Percentiles rank a stretch among this genome's conserved stretches.
Evolutionary conservation across 2,113 vertebrate genomes (phyloP).

Genomic region (Mola mola): DNA sequence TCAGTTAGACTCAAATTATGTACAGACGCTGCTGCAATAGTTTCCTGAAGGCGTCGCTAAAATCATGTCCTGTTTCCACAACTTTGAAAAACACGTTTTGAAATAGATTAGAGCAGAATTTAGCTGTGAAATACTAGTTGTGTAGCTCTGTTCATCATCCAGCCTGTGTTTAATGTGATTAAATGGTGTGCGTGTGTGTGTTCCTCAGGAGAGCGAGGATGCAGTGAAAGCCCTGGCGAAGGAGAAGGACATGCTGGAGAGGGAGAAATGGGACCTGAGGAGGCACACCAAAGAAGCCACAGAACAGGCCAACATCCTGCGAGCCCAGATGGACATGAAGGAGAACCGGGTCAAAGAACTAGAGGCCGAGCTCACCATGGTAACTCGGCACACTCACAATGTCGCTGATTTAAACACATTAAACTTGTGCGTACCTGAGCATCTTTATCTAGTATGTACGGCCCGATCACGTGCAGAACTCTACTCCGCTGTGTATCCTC

Average conservation of each 20-base stretch:
- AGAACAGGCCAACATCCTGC: conserved; percentile 89
- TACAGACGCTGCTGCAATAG: too few species aligned
- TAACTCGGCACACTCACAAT: conserved; percentile 70
- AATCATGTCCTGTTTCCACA: too few species aligned
- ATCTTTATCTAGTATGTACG: not conserved
- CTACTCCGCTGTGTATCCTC: too few species aligned
- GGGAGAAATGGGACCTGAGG: conserved; percentile 97
- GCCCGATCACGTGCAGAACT: too few species aligned
- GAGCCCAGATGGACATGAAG: conserved; percentile 95
- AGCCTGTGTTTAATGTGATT: not conserved
- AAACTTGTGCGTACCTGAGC: not conserved
- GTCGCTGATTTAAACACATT: not conserved
- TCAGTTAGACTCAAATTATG: too few species aligned
- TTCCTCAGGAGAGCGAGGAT: conserved; percentile 93
- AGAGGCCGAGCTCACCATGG: conserved; percentile 97
- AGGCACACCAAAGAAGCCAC: conserved; percentile 97
- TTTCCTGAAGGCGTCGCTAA: not conserved
- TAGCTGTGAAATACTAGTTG: not conserved
- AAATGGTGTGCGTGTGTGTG: not conserved
- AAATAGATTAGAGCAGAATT: not conserved
- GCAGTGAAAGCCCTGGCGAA: conserved; percentile 94
- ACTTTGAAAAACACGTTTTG: too few species aligned
- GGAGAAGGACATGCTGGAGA: conserved; percentile 94
- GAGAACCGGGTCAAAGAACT: conserved; percentile 99
- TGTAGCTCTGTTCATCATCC: not conserved